Evolutionary conservation across 2,113 vertebrate genomes (phyloP).

Genomic region (Sinocyclocheilus grahami): DNA sequence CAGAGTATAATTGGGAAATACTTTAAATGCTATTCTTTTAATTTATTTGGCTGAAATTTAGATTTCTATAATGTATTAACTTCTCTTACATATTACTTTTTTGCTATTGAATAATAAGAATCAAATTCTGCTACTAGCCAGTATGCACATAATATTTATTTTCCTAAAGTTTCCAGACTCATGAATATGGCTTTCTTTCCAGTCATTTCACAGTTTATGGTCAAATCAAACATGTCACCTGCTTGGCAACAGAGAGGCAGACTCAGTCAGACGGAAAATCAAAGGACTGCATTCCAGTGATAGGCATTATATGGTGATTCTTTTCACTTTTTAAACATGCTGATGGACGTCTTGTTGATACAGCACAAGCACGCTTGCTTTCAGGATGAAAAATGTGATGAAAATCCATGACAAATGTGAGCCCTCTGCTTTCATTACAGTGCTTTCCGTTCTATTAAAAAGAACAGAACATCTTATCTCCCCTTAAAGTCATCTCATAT

Average conservation of each 20-base stretch:
- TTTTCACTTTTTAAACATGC: conserved; percentile 40
- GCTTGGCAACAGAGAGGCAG: conserved; percentile 13
- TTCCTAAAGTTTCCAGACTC: conserved; percentile 1
- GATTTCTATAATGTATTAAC: too few relatives aligned
- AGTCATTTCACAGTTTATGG: conserved; percentile 48
- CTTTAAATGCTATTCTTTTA: too few relatives aligned
- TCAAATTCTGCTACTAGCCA: neutral
- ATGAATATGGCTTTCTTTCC: conserved; percentile 28
- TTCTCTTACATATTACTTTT: neutral
- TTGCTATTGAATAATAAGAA: neutral
- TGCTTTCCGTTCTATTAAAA: neutral
- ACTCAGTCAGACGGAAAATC: conserved; percentile 45
- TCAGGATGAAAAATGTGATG: neutral
- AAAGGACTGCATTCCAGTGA: conserved; percentile 35
- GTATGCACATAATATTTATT: neutral
- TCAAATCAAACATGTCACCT: conserved; percentile 46
- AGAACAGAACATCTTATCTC: conserved; percentile 28
- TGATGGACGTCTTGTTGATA: conserved; percentile 47
- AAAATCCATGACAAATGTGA: neutral
- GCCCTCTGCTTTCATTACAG: conserved; percentile 1
- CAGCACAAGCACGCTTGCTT: conserved; percentile 2
- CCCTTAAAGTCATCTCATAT: neutral
- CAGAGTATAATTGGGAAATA: too few relatives aligned
- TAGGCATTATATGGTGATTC: conserved; percentile 37
- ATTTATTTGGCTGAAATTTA: too few relatives aligned